Evolutionary conservation across 2,113 vertebrate genomes (phyloP), one percentile per base, ranked within the genome.

Genomic region (Labeo catla): DNA sequence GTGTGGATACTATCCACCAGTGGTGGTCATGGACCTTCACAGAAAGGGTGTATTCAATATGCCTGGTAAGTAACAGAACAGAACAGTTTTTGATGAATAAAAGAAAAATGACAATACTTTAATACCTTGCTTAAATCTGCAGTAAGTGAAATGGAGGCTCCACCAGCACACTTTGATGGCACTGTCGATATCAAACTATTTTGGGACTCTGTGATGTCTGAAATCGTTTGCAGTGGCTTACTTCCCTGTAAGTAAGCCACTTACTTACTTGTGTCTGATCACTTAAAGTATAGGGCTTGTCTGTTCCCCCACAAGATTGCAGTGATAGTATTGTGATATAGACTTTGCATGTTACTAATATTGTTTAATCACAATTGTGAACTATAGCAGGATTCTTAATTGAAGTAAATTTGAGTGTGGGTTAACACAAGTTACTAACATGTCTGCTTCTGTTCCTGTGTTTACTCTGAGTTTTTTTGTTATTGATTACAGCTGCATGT

Each of bases 11-110:
- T 19, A 83, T 83, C 81, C 81, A 83, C 81, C 45, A 68, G 81
- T 83, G 81, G 63, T 83, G 34, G 81, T 82, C 19, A 82, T 82
- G 80, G 80, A 82, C 61, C 80, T 65, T 28, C 59, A 82, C 59
- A 82, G 61, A 66, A 82, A 82, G 19, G 80, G 80, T 49, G 80
- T 82, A 47, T 82, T 82, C 43, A 82, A 21, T 66, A 82, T 82
- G 61, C 80, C 80, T 68, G 80, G 80, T 82, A 68, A 66, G 80
- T 68, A 50, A 43, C 39, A 82, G n/a, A 47, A 82, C 80, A 66
- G n/a, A 66, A 65, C 61, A 49, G 8, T 4, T 19, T 45, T 45
- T 73, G 23, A 68, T 68, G n/a, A 73, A 21, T 39, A 21, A 73
- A 73, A 59, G 28, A 36, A 57, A 82, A 63, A 8, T 61, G 34